phyloP scores from a whole-genome alignment of 1,140 invertebrate species.

The Drosophila parvula region DNA sequence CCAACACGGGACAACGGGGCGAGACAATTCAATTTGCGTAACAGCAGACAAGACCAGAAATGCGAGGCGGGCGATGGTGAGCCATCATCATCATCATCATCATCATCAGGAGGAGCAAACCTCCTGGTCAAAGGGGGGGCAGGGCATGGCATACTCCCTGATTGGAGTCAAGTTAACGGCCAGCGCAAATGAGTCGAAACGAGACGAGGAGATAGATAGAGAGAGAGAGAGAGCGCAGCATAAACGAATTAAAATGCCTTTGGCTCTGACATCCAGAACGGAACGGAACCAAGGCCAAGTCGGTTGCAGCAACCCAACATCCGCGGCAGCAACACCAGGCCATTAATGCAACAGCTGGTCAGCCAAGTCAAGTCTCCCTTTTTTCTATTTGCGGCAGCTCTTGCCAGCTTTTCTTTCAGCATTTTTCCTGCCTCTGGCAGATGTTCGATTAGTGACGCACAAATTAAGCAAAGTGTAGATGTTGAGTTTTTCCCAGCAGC shows the following conservation, averaged over 20 bases:
- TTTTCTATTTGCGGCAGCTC: conserved; percentile 29
- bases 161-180: conserved; percentile 42
- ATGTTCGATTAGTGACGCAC: conserved; percentile 37
- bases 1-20: conserved; percentile 44
- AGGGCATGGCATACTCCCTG: not conserved
- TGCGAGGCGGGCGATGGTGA: not conserved
- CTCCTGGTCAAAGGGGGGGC: conserved; percentile 1
- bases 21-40: conserved; percentile 75
- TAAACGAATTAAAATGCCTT: conserved; percentile 78
- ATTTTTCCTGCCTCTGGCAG: conserved; percentile 15
- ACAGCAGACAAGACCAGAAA: conserved; percentile 30
- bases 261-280: conserved; percentile 52
- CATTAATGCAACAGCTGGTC: conserved; percentile 36
- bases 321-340: conserved; percentile 6
- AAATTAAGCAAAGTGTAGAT: conserved; percentile 1
- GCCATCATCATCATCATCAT: not conserved
- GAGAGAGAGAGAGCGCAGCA: conserved; percentile 15
- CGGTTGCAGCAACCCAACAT: conserved; percentile 1
- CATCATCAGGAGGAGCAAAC: not conserved
- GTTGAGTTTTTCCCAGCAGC: not conserved
- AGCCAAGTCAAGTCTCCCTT: not conserved
- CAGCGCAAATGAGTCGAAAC: conserved; percentile 56
- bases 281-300: conserved; percentile 22
- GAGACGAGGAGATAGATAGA: not conserved
- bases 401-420: not conserved